A percentile compares a stretch with the other conserved stretches of the same genome.
Conservation (phyloP, 2,888 invertebrate genomes). For the Mythimna pallens region DNA sequence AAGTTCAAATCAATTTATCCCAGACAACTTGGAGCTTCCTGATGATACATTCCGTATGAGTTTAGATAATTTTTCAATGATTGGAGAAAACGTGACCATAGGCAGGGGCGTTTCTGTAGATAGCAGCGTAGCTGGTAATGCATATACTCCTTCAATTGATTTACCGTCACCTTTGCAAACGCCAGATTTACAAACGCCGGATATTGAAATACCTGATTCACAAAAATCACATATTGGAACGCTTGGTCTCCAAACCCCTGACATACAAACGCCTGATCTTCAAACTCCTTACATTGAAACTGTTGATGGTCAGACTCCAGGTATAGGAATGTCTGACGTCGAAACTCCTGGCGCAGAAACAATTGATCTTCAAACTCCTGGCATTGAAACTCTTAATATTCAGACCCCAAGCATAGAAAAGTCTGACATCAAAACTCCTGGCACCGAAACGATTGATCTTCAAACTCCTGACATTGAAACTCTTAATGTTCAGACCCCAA, state of each 20-base stretch:
- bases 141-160: conserved; percentile 67
- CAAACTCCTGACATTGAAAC: conserved; percentile 50
- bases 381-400: conserved; percentile 46
- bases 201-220: background rate
- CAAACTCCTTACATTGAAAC: conserved; percentile 50
- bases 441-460: conserved; percentile 2
- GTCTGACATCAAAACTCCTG: conserved; percentile 34
- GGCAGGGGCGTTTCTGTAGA: conserved; percentile 76
- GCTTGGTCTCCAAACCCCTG: conserved; percentile 33
- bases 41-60: conserved; percentile 86
- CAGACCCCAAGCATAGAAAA: conserved; percentile 49
- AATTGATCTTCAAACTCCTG: conserved; percentile 4
- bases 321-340: conserved; percentile 56
- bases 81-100: conserved; percentile 87
- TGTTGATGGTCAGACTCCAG: background rate
- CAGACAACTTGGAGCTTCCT: conserved; percentile 80
- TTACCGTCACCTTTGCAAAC: conserved; percentile 61
- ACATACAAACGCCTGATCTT: conserved; percentile 21
- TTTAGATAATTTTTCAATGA: conserved; percentile 80
- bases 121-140: conserved; percentile 52
- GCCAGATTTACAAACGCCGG: conserved; percentile 28
- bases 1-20: conserved; percentile 80
- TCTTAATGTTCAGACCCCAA: conserved; percentile 35
- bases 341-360: conserved; percentile 11
- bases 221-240: conserved; percentile 45